Evolutionary conservation across 2,113 vertebrate genomes (phyloP).

Genomic region (Pelobates fuscus): DNA sequence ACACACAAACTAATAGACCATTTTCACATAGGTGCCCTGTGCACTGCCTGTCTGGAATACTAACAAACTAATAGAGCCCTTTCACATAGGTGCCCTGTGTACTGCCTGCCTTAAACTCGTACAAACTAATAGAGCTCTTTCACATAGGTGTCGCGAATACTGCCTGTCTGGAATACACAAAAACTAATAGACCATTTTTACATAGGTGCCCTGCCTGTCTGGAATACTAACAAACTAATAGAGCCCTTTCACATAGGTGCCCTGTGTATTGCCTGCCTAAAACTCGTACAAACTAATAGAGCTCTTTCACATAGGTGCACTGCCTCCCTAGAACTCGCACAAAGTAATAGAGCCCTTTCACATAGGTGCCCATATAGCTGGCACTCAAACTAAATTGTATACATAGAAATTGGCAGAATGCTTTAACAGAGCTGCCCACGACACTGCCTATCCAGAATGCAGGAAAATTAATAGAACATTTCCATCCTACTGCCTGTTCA

Average conservation of each 20-base stretch:
- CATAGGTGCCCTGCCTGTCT: slow-evolving; percentile 11
- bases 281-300: not conserved
- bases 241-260: no score
- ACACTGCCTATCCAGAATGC: no score
- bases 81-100: no score
- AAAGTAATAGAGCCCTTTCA: slow-evolving; percentile 15
- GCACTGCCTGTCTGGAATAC: not conserved
- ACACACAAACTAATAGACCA: slow-evolving; percentile 8
- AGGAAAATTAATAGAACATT: no score
- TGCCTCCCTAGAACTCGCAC: not conserved
- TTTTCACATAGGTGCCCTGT: slow-evolving; percentile 14
- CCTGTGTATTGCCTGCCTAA: no score
- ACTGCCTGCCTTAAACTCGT: no score
- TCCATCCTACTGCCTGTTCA: no score
- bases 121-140: slow-evolving; percentile 18
- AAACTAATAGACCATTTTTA: slow-evolving; percentile 14
- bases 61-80: not conserved
- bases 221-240: not conserved
- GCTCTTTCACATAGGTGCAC: slow-evolving; percentile 22
- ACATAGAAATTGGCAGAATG: no score
- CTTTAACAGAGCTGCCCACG: no score
- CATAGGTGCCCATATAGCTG: slow-evolving; percentile 19
- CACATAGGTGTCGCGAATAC: not conserved
- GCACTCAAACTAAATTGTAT: no score
- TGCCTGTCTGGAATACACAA: not conserved